Conservation (phyloP, 2,797 vertebrate genomes). For the Dromococcyx pavoninus region DNA sequence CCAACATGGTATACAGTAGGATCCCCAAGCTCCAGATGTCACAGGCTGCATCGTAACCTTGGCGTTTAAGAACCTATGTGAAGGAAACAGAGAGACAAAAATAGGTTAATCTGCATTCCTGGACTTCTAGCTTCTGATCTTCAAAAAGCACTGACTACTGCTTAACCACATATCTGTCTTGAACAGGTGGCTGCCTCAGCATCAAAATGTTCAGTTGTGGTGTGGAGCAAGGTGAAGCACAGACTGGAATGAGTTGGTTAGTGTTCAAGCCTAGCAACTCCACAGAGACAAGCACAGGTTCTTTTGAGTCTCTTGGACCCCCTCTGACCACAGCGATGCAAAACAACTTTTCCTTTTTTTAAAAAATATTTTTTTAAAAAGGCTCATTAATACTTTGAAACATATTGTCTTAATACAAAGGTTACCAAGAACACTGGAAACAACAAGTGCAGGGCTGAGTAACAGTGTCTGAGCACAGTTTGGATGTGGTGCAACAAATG, state of each 20-base stretch:
- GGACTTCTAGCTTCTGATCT: not conserved
- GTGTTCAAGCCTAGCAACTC: not conserved
- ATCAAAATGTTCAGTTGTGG: not conserved
- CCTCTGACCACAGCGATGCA: not conserved
- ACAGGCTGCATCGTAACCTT: slow-evolving; percentile 96
- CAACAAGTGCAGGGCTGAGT: not conserved
- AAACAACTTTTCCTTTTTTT: not conserved
- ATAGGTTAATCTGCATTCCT: not conserved
- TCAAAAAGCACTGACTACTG: not conserved
- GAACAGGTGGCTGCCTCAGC: not conserved
- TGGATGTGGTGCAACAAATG: not conserved
- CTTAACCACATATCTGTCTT: not conserved
- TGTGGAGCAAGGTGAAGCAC: not conserved
- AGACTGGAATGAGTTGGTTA: not conserved
- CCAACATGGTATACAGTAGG: slow-evolving; percentile 94
- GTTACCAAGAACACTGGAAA: not conserved
- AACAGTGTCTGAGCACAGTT: not conserved
- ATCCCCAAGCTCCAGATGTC: slow-evolving; percentile 97
- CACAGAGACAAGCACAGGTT: not conserved
- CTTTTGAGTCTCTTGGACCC: not conserved
- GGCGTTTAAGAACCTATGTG: slow-evolving; percentile 89
- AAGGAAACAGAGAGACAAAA: not conserved
- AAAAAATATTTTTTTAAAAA: not conserved
- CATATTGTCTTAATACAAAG: not conserved
- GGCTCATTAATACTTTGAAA: not conserved